Conservation (phyloP, 2,797 vertebrate species). For the Lacerta viridis region DNA sequence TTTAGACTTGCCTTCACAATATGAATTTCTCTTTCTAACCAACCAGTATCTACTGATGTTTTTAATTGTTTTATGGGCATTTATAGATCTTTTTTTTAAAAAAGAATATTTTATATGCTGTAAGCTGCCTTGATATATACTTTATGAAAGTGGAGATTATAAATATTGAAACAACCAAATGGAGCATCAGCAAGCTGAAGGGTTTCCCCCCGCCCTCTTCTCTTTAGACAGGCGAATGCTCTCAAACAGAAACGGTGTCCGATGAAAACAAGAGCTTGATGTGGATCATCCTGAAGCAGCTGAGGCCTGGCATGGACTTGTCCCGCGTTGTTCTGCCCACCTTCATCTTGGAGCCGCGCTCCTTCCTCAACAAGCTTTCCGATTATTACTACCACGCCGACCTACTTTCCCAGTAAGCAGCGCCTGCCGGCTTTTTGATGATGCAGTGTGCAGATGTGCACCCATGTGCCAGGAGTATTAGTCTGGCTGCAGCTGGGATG, state of each 20-base stretch:
- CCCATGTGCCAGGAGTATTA: not conserved
- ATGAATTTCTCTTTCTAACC: too few relatives aligned
- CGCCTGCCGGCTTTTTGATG: fast-evolving
- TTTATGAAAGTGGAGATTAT: too few relatives aligned
- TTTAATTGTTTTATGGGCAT: too few relatives aligned
- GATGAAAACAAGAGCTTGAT: constrained; percentile 95
- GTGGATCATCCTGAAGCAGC: constrained; percentile 92
- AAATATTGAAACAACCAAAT: not conserved
- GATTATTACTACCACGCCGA: constrained; percentile 97
- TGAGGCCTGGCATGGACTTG: constrained; percentile 95
- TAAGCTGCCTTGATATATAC: too few relatives aligned
- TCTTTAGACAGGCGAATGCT: constrained; percentile 86
- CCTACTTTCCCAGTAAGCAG: constrained; percentile 93
- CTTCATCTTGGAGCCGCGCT: constrained; percentile 96
- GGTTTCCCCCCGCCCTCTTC: constrained; percentile 6
- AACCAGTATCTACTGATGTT: too few relatives aligned
- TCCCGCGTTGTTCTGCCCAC: constrained; percentile 95
- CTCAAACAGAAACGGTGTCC: constrained; percentile 93
- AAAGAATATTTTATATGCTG: too few relatives aligned
- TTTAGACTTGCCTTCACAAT: too few relatives aligned
- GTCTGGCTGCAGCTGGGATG: not conserved
- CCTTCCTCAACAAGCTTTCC: constrained; percentile 95
- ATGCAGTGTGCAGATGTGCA: fast-evolving
- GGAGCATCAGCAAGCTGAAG: constrained; percentile 19
- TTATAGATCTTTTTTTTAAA: too few relatives aligned